Conservation (phyloP, 1,140 invertebrate species). For the Helicorthomorpha holstii region DNA sequence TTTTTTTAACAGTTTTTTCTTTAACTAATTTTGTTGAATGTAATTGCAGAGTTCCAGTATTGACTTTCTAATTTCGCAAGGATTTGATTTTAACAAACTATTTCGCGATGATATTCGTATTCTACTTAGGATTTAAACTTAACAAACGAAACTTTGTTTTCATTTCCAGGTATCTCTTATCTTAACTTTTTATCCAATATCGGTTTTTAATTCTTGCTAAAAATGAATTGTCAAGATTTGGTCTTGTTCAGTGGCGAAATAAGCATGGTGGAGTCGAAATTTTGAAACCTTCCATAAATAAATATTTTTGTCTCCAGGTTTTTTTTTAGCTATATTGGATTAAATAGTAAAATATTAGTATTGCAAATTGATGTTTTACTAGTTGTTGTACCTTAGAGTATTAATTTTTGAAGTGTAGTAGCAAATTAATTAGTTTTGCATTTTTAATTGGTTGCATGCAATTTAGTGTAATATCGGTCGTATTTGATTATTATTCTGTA, state of each 20-base stretch:
- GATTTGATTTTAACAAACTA: slow-evolving; percentile 78
- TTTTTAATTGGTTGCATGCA: slow-evolving; percentile 14
- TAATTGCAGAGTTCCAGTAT: slow-evolving; percentile 44
- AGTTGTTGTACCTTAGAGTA: too few species aligned
- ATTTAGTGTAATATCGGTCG: not conserved
- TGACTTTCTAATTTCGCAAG: slow-evolving; percentile 53
- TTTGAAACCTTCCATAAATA: too few species aligned
- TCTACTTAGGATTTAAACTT: not conserved
- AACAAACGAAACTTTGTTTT: not conserved
- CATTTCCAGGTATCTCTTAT: slow-evolving; percentile 49
- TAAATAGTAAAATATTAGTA: too few species aligned
- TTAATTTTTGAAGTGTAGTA: slow-evolving; percentile 39
- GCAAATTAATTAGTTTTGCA: slow-evolving; percentile 16
- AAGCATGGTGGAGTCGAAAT: too few species aligned
- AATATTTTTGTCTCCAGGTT: too few species aligned
- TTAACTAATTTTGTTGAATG: not conserved
- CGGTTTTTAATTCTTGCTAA: too few species aligned
- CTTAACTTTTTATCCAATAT: slow-evolving; percentile 43
- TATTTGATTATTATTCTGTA: too few species aligned
- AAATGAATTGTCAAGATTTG: too few species aligned
- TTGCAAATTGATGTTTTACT: too few species aligned
- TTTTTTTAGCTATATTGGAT: too few species aligned
- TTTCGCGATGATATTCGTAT: slow-evolving; percentile 44
- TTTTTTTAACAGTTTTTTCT: not conserved
- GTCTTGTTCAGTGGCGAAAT: too few species aligned